Conservation (phyloP, 1,140 invertebrate genomes). For the Drosophila nebulosa region DNA sequence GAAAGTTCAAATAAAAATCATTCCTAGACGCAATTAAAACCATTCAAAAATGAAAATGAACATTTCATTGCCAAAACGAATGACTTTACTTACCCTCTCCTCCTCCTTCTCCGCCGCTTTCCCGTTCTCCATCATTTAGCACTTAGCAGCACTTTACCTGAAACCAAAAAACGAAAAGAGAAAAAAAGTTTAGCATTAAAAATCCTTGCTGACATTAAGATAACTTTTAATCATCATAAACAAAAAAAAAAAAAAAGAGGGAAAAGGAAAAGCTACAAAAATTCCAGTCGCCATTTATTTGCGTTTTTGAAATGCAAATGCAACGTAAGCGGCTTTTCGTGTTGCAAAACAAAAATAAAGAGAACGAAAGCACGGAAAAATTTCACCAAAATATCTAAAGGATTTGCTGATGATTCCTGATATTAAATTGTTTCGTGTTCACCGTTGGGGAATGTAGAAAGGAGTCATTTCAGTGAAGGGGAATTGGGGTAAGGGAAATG, state of each 20-base stretch:
- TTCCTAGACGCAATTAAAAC: constrained; percentile 76
- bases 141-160: constrained; percentile 6
- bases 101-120: too few relatives aligned
- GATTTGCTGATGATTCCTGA: constrained; percentile 46
- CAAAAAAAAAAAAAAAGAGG: constrained; percentile 38
- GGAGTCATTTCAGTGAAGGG: constrained; percentile 15
- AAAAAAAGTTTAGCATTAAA: constrained; percentile 53
- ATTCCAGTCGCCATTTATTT: constrained; percentile 12
- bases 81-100: constrained; percentile 32
- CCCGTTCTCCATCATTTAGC: not conserved
- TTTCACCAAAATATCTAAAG: constrained; percentile 27
- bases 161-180: constrained; percentile 34
- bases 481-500: constrained; percentile 60
- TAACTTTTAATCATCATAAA: constrained; percentile 77
- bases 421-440: constrained; percentile 61
- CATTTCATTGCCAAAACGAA: constrained; percentile 67
- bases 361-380: constrained; percentile 31
- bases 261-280: constrained; percentile 25
- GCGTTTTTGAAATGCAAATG: constrained; percentile 14
- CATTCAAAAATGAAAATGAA: constrained; percentile 53
- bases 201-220: constrained; percentile 72
- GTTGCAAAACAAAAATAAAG: constrained; percentile 29
- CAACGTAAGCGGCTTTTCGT: constrained; percentile 72
- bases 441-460: too few relatives aligned
- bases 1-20: constrained; percentile 47